Base-by-base conservation (phyloP, 2,113 vertebrate genomes). In the Xiphophorus couchianus region DNA sequence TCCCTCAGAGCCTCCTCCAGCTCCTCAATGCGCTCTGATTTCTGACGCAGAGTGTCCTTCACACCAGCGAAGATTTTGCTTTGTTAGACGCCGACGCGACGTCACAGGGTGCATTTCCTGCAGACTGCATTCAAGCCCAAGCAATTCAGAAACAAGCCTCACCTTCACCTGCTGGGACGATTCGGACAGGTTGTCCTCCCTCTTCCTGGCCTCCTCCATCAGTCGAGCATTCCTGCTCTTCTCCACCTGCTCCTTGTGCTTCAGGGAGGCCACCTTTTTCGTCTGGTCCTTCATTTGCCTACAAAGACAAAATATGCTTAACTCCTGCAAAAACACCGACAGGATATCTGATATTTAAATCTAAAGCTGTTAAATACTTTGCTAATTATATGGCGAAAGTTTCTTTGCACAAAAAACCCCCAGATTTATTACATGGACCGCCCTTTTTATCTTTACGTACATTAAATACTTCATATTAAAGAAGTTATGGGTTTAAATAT, bases 1-100 rank as follows among this genome's bases (percentile, higher is more conserved):
- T 99, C 98, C 91, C 98, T 96, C 87, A 99, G 95, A 69, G 98
- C 98, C 90, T 99, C 98, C 92, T 99, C 98, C 94, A 99, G 87
- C 82, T 99, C 98, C 94, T 99, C 98, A 54, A 99, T 99, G 78
- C 98, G 97, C 93, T 99, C 97, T 35, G 96, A 93, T 93, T 98
- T 99, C 95, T 96, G 97, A 86, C 95, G 96, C 69, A 99, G 93
- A 65, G 94, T 95, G 93, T 98, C 98, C 98, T 99, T 90, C 90
- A 92, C 13, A 30, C 5, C 10, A 42, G 39, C 30, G 66, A 44
- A 61, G 3, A 69, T n/a, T 8, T 15, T 1, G 15, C 22, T 54
- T 44, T 15, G 29, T 65, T 69, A 30, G 29, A n/a, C 8, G 11
- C 17, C 62, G 22, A 60, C n/a, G 4, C 28, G 29, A 44, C 1